These are phyloP conservation scores for Crematogaster levior DNA, from an alignment of 2,888 invertebrate species.

Conservation along the genomic window DNA sequence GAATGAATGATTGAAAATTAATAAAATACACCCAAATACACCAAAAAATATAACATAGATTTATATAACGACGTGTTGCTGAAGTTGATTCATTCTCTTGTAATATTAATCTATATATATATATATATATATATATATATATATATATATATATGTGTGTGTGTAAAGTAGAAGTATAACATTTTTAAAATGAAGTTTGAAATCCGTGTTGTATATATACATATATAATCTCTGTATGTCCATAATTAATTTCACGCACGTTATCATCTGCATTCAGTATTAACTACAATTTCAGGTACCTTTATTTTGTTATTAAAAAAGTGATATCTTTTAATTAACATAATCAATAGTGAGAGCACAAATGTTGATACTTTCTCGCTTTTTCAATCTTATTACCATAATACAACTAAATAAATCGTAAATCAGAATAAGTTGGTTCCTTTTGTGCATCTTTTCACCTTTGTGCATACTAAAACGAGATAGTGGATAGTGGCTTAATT, in stretches of 20 bases:
- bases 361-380: background rate
- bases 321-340: conserved; percentile 51
- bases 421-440: conserved; percentile 12
- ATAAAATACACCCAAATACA: too few species aligned
- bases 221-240: conserved; percentile 44
- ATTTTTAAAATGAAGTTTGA: background rate
- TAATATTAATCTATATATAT: background rate
- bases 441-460: conserved; percentile 18
- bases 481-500: conserved; percentile 67
- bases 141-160: too few species aligned
- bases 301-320: conserved; percentile 18
- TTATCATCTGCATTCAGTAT: background rate
- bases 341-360: background rate
- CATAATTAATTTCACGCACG: conserved; percentile 62
- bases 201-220: conserved; percentile 22
- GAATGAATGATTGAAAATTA: background rate
- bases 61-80: background rate
- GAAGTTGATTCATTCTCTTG: background rate
- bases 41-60: background rate
- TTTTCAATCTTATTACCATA: background rate
- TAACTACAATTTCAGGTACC: background rate
- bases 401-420: background rate
- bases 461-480: conserved; percentile 29
- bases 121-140: background rate
- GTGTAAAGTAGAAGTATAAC: background rate